Base-by-base conservation (phyloP, 2,888 invertebrate species). In the Athrips mouffetella region DNA sequence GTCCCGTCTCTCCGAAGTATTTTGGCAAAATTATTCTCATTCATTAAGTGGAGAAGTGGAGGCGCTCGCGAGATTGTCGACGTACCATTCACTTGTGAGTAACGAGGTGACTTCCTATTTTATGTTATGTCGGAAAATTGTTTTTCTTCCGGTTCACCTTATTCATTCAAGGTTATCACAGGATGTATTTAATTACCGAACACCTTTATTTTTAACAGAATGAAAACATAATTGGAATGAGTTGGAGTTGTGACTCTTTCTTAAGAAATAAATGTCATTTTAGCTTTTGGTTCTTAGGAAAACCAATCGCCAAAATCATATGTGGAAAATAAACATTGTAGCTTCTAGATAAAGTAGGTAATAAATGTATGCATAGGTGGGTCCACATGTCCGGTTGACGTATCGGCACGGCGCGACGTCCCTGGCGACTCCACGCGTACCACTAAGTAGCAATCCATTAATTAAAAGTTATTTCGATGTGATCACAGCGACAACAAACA, bases 1-100 rank as follows among this genome's bases (percentile, higher is more conserved):
- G 86, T 87, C 85, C 84, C 88, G 82, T 78, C 82, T 79, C 83
- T 76, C 73, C 79, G 75, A 85, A 86, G 86, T 85, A 85, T 87
- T 87, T 87, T 86, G 86, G 77, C 83, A 81, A 83, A 87, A 86
- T 87, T 86, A 87, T 86, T 83, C 84, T 83, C 86, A 83, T 86
- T 88, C 86, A 86, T 88, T 88, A 87, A 86, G 83, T 81, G 72
- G 80, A 78, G 75, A 79, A 82, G 81, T 80, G 78, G 80, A 80
- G 82, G 82, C 70, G 37, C 70, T 76, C 74, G 78, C 77, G 76
- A 80, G 85, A 83, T 84, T 79, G 83, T 80, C 80, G 80, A 80
- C 80, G 79, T 80, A 84, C 82, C 80, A 80, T 80, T 84, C 83
- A 79, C 80, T 83, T 71, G 79, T 84, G 80, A 84, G 76, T 83